phyloP scores from a whole-genome alignment of 30 jellyfish, hydroid and myxozoan species.

The Aurelia aurita region DNA sequence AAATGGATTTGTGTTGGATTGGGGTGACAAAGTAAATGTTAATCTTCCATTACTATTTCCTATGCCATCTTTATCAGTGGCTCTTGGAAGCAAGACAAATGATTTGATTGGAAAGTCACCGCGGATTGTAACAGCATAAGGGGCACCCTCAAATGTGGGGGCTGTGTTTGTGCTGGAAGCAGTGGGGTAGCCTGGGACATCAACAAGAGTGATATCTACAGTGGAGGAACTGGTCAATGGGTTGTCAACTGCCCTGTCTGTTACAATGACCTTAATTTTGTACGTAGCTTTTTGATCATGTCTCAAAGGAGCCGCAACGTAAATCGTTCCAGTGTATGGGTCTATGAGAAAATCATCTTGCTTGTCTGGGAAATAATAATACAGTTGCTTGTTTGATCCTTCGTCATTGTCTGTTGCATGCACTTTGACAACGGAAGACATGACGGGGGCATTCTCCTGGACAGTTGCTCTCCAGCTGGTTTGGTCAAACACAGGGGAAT shows the following conservation, averaged over 20 bases:
- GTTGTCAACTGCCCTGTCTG: constrained; percentile 77
- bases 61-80: constrained; percentile 64
- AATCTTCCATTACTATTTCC: constrained; percentile 67
- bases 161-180: constrained; percentile 53
- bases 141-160: constrained; percentile 56
- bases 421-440: constrained; percentile 87
- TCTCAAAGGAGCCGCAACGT: constrained; percentile 85
- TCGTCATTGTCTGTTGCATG: constrained; percentile 92
- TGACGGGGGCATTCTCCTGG: constrained; percentile 84
- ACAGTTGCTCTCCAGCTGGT: constrained; percentile 80
- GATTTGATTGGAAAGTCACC: constrained; percentile 85
- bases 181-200: constrained; percentile 86
- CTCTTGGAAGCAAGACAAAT: constrained; percentile 78
- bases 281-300: constrained; percentile 31
- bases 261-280: constrained; percentile 76
- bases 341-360: constrained; percentile 85
- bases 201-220: constrained; percentile 71
- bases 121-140: constrained; percentile 76
- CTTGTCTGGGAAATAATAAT: constrained; percentile 74
- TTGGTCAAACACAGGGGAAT: constrained; percentile 86
- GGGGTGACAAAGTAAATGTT: constrained; percentile 62
- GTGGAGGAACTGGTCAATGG: constrained; percentile 68
- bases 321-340: constrained; percentile 89
- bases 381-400: constrained; percentile 87
- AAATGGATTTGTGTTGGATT: constrained; percentile 54